Conservation (phyloP, 2,113 vertebrate species). For the Thermophis baileyi region DNA sequence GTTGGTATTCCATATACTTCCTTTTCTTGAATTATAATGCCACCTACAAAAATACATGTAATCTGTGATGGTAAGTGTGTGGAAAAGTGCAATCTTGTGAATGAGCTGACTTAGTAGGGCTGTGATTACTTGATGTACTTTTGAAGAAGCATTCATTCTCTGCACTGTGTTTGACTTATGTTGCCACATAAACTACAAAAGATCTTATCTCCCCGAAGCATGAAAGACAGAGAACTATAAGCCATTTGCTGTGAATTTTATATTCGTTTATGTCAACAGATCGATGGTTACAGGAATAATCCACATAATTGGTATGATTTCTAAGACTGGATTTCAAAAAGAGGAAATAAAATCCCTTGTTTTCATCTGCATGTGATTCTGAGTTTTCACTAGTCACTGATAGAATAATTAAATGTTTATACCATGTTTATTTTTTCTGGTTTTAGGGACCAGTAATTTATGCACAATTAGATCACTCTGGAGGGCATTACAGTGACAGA, state of each 20-base stretch:
- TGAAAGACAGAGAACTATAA: background rate
- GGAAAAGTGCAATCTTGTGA: conserved; percentile 20
- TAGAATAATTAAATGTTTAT: conserved; percentile 17
- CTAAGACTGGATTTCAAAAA: background rate
- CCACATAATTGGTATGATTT: background rate
- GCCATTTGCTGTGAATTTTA: background rate
- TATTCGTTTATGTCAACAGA: background rate
- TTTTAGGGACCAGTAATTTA: conserved; percentile 95
- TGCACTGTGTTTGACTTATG: background rate
- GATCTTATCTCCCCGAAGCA: background rate
- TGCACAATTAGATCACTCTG: conserved; percentile 93
- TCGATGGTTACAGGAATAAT: background rate
- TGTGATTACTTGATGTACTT: background rate
- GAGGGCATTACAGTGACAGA: conserved; percentile 80
- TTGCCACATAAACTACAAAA: background rate
- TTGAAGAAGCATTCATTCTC: background rate
- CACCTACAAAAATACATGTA: background rate
- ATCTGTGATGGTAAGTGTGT: background rate
- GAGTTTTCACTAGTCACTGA: background rate
- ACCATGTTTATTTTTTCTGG: background rate
- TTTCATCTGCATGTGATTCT: conserved; percentile 20
- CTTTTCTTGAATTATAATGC: background rate
- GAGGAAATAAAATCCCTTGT: background rate
- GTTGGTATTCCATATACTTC: background rate
- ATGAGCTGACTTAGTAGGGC: background rate